These are phyloP conservation scores for Sterna hirundo DNA, from an alignment of 2,113 vertebrate genomes.

Conservation along the genomic window DNA sequence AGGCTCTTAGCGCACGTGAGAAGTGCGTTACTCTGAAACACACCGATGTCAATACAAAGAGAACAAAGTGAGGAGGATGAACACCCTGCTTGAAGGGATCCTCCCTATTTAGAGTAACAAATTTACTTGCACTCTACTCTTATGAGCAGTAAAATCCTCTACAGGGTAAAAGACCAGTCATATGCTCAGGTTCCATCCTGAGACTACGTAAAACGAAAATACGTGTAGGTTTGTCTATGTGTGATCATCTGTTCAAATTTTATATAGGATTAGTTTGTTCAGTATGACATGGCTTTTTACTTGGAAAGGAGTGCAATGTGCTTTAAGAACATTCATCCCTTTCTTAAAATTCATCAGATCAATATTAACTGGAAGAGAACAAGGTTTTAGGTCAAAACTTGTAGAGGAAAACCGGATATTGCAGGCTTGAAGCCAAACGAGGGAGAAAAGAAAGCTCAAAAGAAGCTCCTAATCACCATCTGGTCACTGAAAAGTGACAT, in stretches of 20 bases:
- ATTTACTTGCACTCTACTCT: background rate
- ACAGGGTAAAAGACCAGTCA: accelerated
- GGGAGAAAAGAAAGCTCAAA: background rate
- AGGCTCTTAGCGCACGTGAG: background rate
- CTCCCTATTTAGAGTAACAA: background rate
- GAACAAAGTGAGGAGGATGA: background rate
- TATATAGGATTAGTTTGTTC: background rate
- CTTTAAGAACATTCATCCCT: background rate
- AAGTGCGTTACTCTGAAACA: background rate
- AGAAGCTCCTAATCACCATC: background rate
- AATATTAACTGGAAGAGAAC: background rate
- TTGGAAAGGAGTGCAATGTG: background rate
- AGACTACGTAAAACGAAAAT: background rate
- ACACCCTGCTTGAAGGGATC: background rate
- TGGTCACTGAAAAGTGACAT: background rate
- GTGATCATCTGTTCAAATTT: background rate
- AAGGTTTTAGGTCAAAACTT: background rate
- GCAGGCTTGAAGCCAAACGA: background rate
- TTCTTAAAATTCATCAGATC: background rate
- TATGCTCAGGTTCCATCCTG: background rate
- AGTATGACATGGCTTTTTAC: background rate
- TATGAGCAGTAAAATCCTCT: background rate
- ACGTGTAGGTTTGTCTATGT: background rate
- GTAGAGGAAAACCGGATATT: background rate
- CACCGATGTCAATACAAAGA: background rate